Conservation (phyloP, 2,888 invertebrate species). For the Drosophila kuntzei region DNA sequence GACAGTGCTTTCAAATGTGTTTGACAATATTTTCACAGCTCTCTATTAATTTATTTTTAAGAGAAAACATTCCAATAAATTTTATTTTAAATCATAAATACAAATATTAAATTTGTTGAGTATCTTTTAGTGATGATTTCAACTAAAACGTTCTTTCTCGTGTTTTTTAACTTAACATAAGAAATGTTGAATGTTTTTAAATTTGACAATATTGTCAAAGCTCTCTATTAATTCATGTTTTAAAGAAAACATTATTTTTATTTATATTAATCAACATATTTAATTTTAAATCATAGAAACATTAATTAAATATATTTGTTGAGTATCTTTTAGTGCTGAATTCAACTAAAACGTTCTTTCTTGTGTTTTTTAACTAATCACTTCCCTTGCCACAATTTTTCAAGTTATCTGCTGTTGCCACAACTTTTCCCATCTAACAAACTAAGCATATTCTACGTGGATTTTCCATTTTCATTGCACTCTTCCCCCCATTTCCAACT, state of each 20-base stretch:
- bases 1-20: too few relatives aligned
- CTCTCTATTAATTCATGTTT: background rate
- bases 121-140: background rate
- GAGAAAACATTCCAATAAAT: too few relatives aligned
- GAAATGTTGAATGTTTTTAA: background rate
- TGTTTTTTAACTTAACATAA: too few relatives aligned
- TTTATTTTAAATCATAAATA: too few relatives aligned
- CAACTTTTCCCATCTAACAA: background rate
- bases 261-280: too few relatives aligned
- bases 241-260: too few relatives aligned
- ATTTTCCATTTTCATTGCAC: conserved; percentile 16
- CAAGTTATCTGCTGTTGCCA: background rate
- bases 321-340: background rate
- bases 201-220: background rate
- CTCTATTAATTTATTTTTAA: background rate
- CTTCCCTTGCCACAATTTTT: background rate
- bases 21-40: background rate
- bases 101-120: too few relatives aligned
- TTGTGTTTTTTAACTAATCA: background rate
- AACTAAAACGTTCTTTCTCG: background rate
- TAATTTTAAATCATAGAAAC: too few relatives aligned
- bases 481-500: background rate
- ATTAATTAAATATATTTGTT: too few relatives aligned
- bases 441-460: conserved; percentile 4
- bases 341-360: background rate